phyloP scores from a whole-genome alignment of 2,888 invertebrate genomes.

The Epirrita christyi region DNA sequence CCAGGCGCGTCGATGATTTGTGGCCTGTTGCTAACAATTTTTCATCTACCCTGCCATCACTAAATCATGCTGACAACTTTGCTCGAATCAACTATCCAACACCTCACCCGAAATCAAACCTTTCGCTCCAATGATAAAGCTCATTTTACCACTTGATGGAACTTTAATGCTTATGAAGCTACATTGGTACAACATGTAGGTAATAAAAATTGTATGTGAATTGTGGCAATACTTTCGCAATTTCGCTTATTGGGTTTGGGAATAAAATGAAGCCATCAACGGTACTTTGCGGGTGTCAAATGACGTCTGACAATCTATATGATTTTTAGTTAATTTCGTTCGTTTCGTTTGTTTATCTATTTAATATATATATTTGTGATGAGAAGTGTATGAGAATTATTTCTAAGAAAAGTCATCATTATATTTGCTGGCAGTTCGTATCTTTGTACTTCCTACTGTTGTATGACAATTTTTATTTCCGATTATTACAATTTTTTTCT shows the following conservation, averaged over 20 bases:
- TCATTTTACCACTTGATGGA: constrained; percentile 4
- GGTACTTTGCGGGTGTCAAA: too few species aligned
- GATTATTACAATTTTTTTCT: too few species aligned
- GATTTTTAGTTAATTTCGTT: too few species aligned
- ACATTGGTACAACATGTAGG: constrained; percentile 14
- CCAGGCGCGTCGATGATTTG: constrained; percentile 59
- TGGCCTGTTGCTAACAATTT: constrained; percentile 54
- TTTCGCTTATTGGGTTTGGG: constrained; percentile 7
- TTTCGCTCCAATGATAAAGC: constrained; percentile 17
- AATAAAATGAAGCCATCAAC: constrained; percentile 11
- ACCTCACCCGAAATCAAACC: constrained; percentile 11
- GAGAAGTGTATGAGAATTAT: too few species aligned
- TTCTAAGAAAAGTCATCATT: too few species aligned
- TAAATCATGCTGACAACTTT: constrained; percentile 59
- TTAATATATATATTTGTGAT: too few species aligned
- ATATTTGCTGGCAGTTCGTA: too few species aligned
- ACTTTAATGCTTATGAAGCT: constrained; percentile 11
- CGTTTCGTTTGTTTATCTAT: too few species aligned
- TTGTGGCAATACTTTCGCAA: constrained; percentile 15
- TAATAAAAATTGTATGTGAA: constrained; percentile 20
- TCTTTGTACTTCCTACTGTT: too few species aligned
- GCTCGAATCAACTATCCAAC: constrained; percentile 30
- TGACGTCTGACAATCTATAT: too few species aligned
- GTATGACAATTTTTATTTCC: too few species aligned
- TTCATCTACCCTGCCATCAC: constrained; percentile 55